A percentile compares a stretch with the other conserved stretches of the same genome.
phyloP scores from a whole-genome alignment of 2,797 vertebrate species.

The Scyliorhinus canicula region DNA sequence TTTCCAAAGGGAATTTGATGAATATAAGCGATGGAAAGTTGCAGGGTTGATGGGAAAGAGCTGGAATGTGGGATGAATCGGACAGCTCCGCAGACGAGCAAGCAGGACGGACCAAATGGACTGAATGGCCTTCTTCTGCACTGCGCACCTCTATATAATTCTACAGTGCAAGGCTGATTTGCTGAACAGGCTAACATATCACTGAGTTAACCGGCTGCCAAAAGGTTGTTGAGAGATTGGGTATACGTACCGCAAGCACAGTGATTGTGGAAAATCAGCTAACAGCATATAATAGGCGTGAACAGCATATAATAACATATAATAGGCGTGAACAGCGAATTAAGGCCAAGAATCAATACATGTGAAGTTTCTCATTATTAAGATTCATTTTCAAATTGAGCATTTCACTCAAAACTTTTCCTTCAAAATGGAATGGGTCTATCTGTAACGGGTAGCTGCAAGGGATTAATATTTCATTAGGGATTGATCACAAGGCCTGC shows the following conservation, averaged over 20 bases:
- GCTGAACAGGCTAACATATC: neutral
- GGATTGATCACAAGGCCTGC: neutral
- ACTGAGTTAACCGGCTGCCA: neutral
- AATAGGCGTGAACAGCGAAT: neutral
- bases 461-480: conserved; percentile 16
- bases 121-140: no score
- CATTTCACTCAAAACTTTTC: conserved; percentile 6
- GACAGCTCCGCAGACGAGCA: no score
- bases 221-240: neutral
- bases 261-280: neutral
- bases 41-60: no score
- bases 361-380: conserved; percentile 9
- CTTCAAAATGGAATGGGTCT: neutral
- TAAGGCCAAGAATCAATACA: neutral
- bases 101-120: no score
- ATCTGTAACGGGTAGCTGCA: neutral
- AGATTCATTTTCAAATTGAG: conserved; percentile 29
- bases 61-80: no score
- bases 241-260: neutral
- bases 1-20: neutral
- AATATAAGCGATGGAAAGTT: neutral
- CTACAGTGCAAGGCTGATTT: neutral
- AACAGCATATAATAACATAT: neutral
- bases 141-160: neutral
- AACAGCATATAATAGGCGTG: neutral